Evolutionary conservation across 2,797 vertebrate genomes (phyloP).

Genomic region (Coracias cyanogaster): DNA sequence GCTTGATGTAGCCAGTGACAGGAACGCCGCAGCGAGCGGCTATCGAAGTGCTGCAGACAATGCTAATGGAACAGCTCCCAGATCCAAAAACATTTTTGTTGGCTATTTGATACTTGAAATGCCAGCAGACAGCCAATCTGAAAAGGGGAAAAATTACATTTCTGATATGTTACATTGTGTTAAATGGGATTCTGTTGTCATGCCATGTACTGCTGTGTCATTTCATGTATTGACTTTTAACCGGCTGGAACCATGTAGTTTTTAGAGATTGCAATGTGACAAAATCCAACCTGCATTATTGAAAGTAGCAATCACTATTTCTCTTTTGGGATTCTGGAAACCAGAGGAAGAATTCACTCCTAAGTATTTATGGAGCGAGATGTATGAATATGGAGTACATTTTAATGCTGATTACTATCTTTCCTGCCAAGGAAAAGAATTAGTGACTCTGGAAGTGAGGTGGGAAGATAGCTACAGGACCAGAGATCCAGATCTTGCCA

Average conservation of each 20-base stretch:
- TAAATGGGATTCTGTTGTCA: constrained; percentile 66
- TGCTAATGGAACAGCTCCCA: constrained; percentile 51
- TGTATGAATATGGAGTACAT: not conserved
- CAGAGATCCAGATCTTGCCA: not conserved
- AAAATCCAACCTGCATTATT: not conserved
- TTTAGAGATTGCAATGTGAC: constrained; percentile 31
- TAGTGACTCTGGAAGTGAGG: not conserved
- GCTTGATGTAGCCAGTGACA: not conserved
- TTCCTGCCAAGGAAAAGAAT: constrained; percentile 13
- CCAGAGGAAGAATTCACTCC: not conserved
- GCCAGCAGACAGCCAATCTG: constrained; percentile 52
- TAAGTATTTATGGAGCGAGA: not conserved
- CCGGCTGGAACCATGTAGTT: constrained; percentile 18
- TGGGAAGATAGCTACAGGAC: not conserved
- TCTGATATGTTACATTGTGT: constrained; percentile 61
- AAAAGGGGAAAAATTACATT: constrained; percentile 54
- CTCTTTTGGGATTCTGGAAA: constrained; percentile 29
- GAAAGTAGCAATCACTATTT: not conserved
- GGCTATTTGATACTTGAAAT: constrained; percentile 61
- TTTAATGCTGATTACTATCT: constrained; percentile 14
- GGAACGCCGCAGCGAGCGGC: not conserved
- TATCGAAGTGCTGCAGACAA: not conserved
- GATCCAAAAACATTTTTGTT: constrained; percentile 48
- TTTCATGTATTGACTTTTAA: constrained; percentile 61
- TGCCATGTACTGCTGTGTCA: constrained; percentile 63